Conservation (phyloP, 2,797 vertebrate genomes). For the Morelia viridis region DNA sequence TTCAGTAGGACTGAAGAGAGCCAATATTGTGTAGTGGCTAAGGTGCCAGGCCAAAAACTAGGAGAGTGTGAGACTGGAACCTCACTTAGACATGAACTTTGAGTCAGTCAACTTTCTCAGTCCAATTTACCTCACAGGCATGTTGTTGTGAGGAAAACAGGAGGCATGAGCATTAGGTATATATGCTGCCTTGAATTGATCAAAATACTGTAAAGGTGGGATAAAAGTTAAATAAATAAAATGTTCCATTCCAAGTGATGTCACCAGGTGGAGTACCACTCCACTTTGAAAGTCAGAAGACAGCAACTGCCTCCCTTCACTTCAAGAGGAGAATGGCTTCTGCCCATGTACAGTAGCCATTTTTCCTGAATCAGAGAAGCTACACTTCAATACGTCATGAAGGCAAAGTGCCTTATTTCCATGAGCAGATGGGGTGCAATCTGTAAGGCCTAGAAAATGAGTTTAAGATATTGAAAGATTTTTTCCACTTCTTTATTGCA, state of each 20-base stretch:
- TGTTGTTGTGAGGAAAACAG: neutral
- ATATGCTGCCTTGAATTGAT: neutral
- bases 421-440: neutral
- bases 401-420: neutral
- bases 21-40: neutral
- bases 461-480: neutral
- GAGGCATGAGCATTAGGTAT: neutral
- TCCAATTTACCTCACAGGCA: neutral
- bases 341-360: neutral
- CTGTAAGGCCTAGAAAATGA: neutral
- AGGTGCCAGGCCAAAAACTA: neutral
- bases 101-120: neutral
- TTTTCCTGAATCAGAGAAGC: neutral
- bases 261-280: neutral
- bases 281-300: neutral
- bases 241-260: neutral
- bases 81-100: neutral
- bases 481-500: neutral
- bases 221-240: neutral
- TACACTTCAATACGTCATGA: neutral
- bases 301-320: neutral
- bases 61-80: neutral
- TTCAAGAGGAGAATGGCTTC: neutral
- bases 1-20: neutral
- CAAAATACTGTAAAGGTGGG: neutral